Conservation (phyloP, 2,888 invertebrate genomes). For the Smittia aterrima region DNA sequence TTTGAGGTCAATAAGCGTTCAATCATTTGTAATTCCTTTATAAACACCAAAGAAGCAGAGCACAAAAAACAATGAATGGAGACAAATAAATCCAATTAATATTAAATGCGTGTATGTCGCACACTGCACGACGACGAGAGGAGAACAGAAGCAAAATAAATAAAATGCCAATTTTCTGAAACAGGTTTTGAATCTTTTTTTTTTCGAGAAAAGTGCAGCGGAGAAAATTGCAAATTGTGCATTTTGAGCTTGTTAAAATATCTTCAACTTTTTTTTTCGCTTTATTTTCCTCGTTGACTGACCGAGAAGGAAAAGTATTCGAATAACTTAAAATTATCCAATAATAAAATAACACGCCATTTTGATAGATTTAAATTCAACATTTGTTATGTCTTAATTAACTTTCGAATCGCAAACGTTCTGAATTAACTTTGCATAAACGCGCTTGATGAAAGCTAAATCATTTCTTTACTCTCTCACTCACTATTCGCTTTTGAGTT, state of each 20-base stretch:
- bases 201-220: background rate
- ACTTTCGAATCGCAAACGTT: background rate
- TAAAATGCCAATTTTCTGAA: background rate
- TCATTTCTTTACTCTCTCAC: background rate
- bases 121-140: background rate
- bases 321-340: conserved; percentile 17
- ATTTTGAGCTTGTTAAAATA: conserved; percentile 10
- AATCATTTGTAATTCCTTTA: conserved; percentile 10
- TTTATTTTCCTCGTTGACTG: background rate
- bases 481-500: no score
- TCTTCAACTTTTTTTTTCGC: background rate
- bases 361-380: background rate
- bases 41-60: background rate
- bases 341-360: background rate
- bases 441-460: background rate
- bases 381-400: conserved; percentile 10
- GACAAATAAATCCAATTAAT: conserved; percentile 27
- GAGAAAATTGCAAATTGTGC: conserved; percentile 1
- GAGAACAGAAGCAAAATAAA: background rate
- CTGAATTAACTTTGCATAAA: background rate
- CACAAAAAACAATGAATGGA: conserved; percentile 15
- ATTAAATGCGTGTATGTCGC: conserved; percentile 25
- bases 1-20: conserved; percentile 13
- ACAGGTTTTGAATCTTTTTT: background rate
- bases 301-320: background rate